Conservation (phyloP, 2,888 invertebrate genomes). For the Neoascia interrupta region DNA sequence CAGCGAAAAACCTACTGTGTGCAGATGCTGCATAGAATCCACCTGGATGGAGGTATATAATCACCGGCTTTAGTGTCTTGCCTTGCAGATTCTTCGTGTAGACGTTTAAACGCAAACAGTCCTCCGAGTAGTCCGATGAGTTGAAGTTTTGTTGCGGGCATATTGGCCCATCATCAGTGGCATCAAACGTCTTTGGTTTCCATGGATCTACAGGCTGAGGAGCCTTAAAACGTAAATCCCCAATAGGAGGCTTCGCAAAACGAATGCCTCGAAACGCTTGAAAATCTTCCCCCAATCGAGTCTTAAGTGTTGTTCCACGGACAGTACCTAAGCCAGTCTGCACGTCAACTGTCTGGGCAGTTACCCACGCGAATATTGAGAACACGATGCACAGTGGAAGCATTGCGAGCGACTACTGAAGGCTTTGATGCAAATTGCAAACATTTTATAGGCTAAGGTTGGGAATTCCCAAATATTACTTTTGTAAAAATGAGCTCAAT, state of each 20-base stretch:
- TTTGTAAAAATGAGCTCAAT: too few relatives aligned
- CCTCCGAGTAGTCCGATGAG: conserved; percentile 79
- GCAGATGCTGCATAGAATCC: conserved; percentile 83
- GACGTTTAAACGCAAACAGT: conserved; percentile 82
- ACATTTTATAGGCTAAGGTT: neutral
- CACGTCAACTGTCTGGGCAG: conserved; percentile 59
- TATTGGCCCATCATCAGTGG: conserved; percentile 81
- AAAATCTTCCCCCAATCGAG: conserved; percentile 73
- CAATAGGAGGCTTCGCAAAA: conserved; percentile 76
- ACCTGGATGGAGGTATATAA: conserved; percentile 85
- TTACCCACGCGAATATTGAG: conserved; percentile 35
- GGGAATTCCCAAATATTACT: neutral
- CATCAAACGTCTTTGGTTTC: conserved; percentile 80
- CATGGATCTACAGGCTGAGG: conserved; percentile 81
- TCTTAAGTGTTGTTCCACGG: conserved; percentile 72
- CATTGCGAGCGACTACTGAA: conserved; percentile 33
- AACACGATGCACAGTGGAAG: conserved; percentile 15
- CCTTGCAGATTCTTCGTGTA: conserved; percentile 78
- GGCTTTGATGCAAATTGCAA: neutral
- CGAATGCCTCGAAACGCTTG: conserved; percentile 77
- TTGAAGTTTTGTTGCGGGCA: conserved; percentile 80
- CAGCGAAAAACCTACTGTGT: conserved; percentile 80
- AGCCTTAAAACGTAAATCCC: conserved; percentile 76
- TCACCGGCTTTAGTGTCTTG: conserved; percentile 80
- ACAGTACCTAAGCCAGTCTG: conserved; percentile 75